Percentiles rank a stretch among this genome's conserved stretches.
These are phyloP conservation scores for Dioctria linearis DNA, from an alignment of 2,888 invertebrate species.

Conservation along the genomic window DNA sequence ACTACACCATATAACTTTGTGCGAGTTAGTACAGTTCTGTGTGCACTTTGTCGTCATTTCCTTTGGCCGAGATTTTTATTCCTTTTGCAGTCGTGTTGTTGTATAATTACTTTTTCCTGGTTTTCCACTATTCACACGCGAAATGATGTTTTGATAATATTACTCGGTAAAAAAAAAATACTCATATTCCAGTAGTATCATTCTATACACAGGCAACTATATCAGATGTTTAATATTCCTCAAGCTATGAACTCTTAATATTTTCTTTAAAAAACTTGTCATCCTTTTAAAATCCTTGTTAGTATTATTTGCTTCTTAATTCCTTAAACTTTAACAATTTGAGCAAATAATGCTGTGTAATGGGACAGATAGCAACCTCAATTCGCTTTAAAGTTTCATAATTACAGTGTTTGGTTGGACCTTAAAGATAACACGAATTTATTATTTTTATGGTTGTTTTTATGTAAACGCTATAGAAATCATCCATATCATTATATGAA, in stretches of 20 bases:
- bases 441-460: not conserved
- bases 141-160: slow-evolving; percentile 2
- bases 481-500: not conserved
- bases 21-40: not conserved
- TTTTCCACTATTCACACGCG: not conserved
- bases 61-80: not conserved
- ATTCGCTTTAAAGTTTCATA: not conserved
- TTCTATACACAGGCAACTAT: not conserved
- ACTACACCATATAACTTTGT: not conserved
- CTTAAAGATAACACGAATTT: not conserved
- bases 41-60: not conserved
- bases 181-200: not conserved
- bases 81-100: not conserved
- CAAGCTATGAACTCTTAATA: not conserved
- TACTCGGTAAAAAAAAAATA: not conserved
- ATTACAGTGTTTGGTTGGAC: not conserved
- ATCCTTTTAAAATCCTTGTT: not conserved
- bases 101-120: not conserved
- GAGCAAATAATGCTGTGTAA: not conserved
- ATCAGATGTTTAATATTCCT: not conserved
- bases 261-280: not conserved
- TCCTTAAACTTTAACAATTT: not conserved
- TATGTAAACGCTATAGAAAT: not conserved
- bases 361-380: not conserved
- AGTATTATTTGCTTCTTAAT: not conserved